Base-by-base conservation (phyloP, 2,797 vertebrate genomes). In the Naso thynnoides region DNA sequence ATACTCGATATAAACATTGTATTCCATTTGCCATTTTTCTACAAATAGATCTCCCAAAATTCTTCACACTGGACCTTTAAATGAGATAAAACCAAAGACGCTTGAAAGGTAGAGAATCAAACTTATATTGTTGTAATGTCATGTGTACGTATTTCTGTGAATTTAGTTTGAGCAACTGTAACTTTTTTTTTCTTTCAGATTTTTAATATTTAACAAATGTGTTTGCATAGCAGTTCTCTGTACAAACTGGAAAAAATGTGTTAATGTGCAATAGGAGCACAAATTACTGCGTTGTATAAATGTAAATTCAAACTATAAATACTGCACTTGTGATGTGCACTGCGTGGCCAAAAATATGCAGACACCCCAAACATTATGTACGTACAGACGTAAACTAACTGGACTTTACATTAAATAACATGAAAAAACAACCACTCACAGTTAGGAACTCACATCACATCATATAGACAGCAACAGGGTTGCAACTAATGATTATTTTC, bases 321-420 rank as follows among this genome's bases (percentile, higher is more conserved):
- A 33, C 8, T 24, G 8, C 7, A 55, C 19, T 2, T 50, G 13
- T 39, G n/a, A 65, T 38, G 26, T 61, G 24, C 36, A 63, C 21
- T 45, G 19, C 8, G 33, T 54, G 54, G 61, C 31, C 41, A 54
- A 59, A 53, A 26, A 53, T 68, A 67, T 57, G 38, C 52, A 19
- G 67, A 76, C 50, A 42, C 26, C 4, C 33, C 2, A 33, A 57
- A 50, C 16, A 42, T 56, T n/a, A 24, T 11, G n/a, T 18, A 42
- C 5, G 10, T 8, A 26, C 24, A 41, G 16, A 29, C 6, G 21
- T 41, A 13, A 42, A 27, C 42, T 44, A 18, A 44, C 1, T 15
- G 18, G 19, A 19, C 56, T 58, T n/a, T 36, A 55, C 24, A 59
- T 14, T 5, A 29, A 31, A 9, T 29, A 19, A 24, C 6, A 48